Evolutionary conservation across 2,888 invertebrate genomes (phyloP), one percentile per base, ranked within the genome.

Genomic region (Lasioglossum villosulum): DNA sequence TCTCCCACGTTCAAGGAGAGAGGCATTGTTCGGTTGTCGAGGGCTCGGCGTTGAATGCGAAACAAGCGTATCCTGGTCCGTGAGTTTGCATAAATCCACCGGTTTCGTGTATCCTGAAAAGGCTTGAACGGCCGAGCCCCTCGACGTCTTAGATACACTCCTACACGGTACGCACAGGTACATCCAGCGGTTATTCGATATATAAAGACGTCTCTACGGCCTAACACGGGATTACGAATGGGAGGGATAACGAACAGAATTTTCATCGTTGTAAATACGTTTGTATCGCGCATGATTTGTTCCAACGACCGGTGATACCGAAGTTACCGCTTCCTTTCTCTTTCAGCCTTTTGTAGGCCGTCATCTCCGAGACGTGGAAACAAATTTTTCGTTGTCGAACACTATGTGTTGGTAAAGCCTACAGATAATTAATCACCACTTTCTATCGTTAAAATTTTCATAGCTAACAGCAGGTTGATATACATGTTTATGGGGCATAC

Each of bases 1-100:
- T 85, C 88, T 88, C 88, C 88, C 88, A 88, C 88, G 88, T 87
- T 83, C 82, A 78, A 42, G 30, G 34, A 76, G 52, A 27, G 30
- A 73, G 78, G 75, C 80, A 87, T 86, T 83, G 86, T 87, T 80
- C 72, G 77, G 68, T 72, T 42, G 68, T 70, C 68, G 77, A 73
- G 78, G 76, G 73, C 59, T 42, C 42, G 45, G 68, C 70, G 75
- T 52, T 42, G 42, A 59, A 56, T 74, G 72, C 74, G 71, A 78
- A 63, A 75, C 79, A 73, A 76, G 66, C 74, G 75, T 74, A 86
- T 83, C 83, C 80, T 83, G 83, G 73, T 80, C 80, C 59, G 74
- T 76, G 80, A 83, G 74, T 83, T 83, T 83, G 81, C 86, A 86
- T 83, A 81, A 86, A 81, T 87, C 68, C 77, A 48, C n/a, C 27